Base-by-base conservation (phyloP, 2,888 invertebrate genomes). In the Scrobipalpa costella region DNA sequence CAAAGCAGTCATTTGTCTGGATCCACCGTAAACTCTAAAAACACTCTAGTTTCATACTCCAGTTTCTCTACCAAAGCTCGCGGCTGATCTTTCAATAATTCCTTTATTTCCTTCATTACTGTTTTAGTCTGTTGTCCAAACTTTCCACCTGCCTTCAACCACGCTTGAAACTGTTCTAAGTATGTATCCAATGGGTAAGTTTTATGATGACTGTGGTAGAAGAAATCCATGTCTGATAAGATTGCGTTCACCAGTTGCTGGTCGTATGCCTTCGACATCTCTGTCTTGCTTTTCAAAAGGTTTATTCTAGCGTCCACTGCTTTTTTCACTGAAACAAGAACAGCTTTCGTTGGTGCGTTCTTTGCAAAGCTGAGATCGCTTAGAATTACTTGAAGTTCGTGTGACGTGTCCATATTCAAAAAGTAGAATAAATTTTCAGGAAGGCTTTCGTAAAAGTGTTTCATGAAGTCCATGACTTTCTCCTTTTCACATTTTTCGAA, bases 151-250 rank as follows among this genome's bases (percentile, higher is more conserved):
- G 55, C 60, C 17, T 66, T 72, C 0, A 67, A 34, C 81, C 85
- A 81, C 19, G 75, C 74, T 17, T 71, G 71, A 38, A 80, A 78
- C 47, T 72, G 73, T 1, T 69, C 71, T 44, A 85, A 63, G 64
- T 86, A 85, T 3, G 61, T 63, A 50, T 75, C 73, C 63, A 86
- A 86, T 0, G 79, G 80, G 44, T 80, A 78, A 0, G 68, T 58
- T 21, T 74, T 80, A 0, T 71, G 67, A 13, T 71, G 77, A 47
- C 75, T 74, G n/a, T 33, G 19, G 38, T 81, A 88, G 50, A 84
- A 72, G 57, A 83, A 78, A 66, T 89, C 88, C 73, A 89, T 70
- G 66, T 89, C 88, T 5, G 88, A 87, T 7, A 89, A 66, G 64
- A 88, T 86, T 0, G 72, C 72, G 52, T 85, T 74, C 0, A 85